phyloP scores from a whole-genome alignment of 2,113 vertebrate genomes.

The Eleginops maclovinus region DNA sequence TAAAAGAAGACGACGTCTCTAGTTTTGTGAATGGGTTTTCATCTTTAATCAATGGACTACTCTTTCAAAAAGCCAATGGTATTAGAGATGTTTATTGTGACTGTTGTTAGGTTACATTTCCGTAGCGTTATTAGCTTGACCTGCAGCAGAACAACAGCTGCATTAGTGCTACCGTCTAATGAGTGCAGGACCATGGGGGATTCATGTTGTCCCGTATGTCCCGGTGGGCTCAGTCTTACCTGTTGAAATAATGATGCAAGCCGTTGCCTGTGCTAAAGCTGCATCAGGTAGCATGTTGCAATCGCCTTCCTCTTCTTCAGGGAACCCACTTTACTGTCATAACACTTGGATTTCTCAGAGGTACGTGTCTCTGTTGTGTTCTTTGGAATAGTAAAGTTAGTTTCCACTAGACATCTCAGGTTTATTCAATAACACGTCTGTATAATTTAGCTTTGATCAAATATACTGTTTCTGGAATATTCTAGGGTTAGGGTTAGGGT shows the following conservation, averaged over 20 bases:
- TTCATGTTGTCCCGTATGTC: slow-evolving; percentile 37
- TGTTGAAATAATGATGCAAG: slow-evolving; percentile 81
- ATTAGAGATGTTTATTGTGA: neutral
- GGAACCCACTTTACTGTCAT: slow-evolving; percentile 39
- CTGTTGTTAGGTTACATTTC: neutral
- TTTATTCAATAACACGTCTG: neutral
- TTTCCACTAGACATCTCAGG: neutral
- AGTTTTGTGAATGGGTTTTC: neutral
- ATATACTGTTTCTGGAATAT: too few relatives aligned
- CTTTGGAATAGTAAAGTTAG: slow-evolving; percentile 6
- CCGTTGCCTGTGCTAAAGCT: slow-evolving; percentile 15
- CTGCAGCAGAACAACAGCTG: slow-evolving; percentile 6
- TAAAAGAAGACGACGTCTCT: neutral
- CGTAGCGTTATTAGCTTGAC: neutral
- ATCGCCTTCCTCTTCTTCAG: slow-evolving; percentile 37
- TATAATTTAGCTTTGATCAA: too few relatives aligned
- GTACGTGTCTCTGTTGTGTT: slow-evolving; percentile 10
- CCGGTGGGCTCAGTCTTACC: slow-evolving; percentile 40
- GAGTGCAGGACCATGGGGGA: slow-evolving; percentile 45
- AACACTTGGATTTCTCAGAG: slow-evolving; percentile 45
- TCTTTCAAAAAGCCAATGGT: neutral
- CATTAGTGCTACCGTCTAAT: slow-evolving; percentile 17
- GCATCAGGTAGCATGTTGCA: slow-evolving; percentile 51
- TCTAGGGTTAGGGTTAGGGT: too few relatives aligned
- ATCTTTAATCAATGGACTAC: neutral